These are phyloP conservation scores for Nysson spinosus DNA, from an alignment of 2,888 invertebrate genomes.

Conservation along the genomic window DNA sequence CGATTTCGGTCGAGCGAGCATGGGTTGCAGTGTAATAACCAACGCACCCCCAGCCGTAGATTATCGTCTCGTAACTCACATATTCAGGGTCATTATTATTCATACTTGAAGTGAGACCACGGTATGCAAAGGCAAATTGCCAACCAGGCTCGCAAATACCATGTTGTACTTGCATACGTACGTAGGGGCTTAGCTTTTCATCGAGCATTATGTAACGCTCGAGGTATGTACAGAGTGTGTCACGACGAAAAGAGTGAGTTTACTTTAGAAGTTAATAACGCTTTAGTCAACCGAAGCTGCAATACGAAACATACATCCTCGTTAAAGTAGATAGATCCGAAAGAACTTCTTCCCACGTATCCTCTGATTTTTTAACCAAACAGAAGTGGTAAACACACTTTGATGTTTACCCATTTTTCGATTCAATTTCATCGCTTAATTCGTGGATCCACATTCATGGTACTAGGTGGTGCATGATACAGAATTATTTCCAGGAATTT, in stretches of 20 bases:
- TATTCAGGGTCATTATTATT: slow-evolving; percentile 60
- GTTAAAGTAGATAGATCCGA: slow-evolving; percentile 26
- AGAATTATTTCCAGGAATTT: too few relatives aligned
- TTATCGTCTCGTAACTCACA: slow-evolving; percentile 62
- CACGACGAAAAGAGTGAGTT: slow-evolving; percentile 39
- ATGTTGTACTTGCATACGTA: slow-evolving; percentile 36
- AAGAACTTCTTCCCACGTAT: background rate
- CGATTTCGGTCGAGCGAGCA: slow-evolving; percentile 37
- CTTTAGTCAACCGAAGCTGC: slow-evolving; percentile 37
- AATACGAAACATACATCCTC: slow-evolving; percentile 17
- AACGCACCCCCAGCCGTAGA: slow-evolving; percentile 39
- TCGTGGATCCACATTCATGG: too few relatives aligned
- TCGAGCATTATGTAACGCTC: slow-evolving; percentile 52
- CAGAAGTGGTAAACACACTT: too few relatives aligned
- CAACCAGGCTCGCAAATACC: slow-evolving; percentile 47
- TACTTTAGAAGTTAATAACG: slow-evolving; percentile 51
- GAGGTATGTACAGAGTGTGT: slow-evolving; percentile 22
- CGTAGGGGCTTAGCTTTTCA: slow-evolving; percentile 51
- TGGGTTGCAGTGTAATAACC: slow-evolving; percentile 48
- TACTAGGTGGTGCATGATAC: too few relatives aligned
- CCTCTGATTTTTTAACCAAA: too few relatives aligned
- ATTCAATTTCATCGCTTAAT: too few relatives aligned
- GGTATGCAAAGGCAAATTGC: slow-evolving; percentile 58
- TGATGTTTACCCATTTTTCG: too few relatives aligned
- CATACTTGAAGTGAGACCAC: slow-evolving; percentile 56